Conservation (phyloP, 2,797 vertebrate genomes). For the Apodemus agrarius region DNA sequence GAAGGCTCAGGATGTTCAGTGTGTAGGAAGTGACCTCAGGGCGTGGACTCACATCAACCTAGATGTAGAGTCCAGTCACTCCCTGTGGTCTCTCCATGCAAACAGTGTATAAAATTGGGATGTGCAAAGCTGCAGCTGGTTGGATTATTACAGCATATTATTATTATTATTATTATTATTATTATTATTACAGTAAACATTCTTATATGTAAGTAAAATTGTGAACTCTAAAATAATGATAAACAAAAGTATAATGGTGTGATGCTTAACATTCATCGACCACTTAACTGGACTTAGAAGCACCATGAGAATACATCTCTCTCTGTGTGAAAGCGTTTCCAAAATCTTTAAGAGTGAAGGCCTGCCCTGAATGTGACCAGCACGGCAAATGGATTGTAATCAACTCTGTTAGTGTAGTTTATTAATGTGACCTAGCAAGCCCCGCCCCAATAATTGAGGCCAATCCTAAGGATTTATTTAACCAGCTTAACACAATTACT, state of each 20-base stretch:
- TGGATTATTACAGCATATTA: no score
- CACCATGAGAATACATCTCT: background rate
- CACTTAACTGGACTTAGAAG: background rate
- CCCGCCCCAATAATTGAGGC: no score
- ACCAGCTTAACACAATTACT: no score
- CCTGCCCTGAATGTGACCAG: no score
- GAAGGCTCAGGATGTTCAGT: background rate
- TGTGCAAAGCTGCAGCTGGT: background rate
- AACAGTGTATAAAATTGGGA: background rate
- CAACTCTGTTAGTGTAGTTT: no score
- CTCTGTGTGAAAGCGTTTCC: background rate
- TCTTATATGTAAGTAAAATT: background rate
- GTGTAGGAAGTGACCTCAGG: background rate
- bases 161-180: no score
- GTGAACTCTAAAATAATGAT: background rate
- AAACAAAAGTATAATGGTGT: background rate
- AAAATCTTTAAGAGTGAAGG: background rate
- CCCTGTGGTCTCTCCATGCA: background rate
- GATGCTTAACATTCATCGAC: background rate
- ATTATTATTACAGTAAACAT: background rate
- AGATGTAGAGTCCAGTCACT: background rate
- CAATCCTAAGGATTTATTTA: no score
- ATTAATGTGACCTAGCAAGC: no score
- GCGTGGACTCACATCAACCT: background rate
- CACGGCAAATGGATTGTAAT: no score